phyloP scores from a whole-genome alignment of 2,888 invertebrate genomes.

The Corythucha ciliata region DNA sequence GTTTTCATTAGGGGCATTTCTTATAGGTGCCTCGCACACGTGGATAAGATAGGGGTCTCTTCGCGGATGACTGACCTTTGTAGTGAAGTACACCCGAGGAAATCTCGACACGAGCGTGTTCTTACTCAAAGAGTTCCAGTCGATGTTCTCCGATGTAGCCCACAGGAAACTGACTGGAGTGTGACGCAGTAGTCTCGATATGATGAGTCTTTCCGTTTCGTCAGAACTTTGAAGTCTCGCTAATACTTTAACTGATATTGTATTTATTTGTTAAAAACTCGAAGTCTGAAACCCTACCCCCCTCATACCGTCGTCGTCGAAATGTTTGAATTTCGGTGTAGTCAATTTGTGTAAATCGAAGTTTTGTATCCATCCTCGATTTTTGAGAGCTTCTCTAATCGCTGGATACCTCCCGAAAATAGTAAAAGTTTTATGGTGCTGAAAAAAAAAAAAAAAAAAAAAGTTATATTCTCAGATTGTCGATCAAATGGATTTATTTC shows the following conservation, averaged over 20 bases:
- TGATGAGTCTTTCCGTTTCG: slow-evolving; percentile 53
- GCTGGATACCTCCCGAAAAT: slow-evolving; percentile 40
- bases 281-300: neutral
- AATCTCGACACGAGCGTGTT: slow-evolving; percentile 70
- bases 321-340: slow-evolving; percentile 21
- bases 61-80: slow-evolving; percentile 61
- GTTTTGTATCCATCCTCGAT: slow-evolving; percentile 69
- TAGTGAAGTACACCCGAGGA: slow-evolving; percentile 78
- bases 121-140: slow-evolving; percentile 55
- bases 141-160: slow-evolving; percentile 76
- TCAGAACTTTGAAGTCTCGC: slow-evolving; percentile 27
- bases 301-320: slow-evolving; percentile 27
- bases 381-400: slow-evolving; percentile 54
- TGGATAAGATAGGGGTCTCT: neutral
- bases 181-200: slow-evolving; percentile 67
- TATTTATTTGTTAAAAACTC: neutral
- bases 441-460: slow-evolving; percentile 23
- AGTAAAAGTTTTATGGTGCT: slow-evolving; percentile 38
- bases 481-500: neutral
- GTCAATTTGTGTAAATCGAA: slow-evolving; percentile 32
- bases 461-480: neutral
- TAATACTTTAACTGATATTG: slow-evolving; percentile 23
- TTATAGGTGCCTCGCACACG: slow-evolving; percentile 1
- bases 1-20: neutral
- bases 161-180: slow-evolving; percentile 79